Evolutionary conservation across 2,888 invertebrate species (phyloP).

Genomic region (Pediacus dermestoides): DNA sequence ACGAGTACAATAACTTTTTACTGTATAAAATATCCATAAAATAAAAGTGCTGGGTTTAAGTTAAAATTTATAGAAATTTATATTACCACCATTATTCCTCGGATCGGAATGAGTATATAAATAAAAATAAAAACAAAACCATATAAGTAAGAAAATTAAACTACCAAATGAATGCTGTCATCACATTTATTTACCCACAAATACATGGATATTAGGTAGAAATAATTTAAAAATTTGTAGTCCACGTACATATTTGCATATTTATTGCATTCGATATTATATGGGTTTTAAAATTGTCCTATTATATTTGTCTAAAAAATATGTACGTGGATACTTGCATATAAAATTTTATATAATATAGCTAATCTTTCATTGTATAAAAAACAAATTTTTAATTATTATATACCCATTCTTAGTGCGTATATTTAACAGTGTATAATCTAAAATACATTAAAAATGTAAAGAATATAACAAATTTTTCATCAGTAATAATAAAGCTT

Average conservation of each 20-base stretch:
- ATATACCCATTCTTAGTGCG: constrained; percentile 35
- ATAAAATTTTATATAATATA: constrained; percentile 25
- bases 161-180: constrained; percentile 29
- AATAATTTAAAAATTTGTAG: constrained; percentile 35
- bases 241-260: constrained; percentile 25
- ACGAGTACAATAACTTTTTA: no score
- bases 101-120: no score
- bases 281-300: constrained; percentile 15
- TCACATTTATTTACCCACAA: constrained; percentile 44
- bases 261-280: constrained; percentile 36
- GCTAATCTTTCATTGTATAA: constrained; percentile 36
- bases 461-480: constrained; percentile 27
- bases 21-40: no score
- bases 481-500: constrained; percentile 15
- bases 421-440: constrained; percentile 41
- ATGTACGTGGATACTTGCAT: constrained; percentile 26
- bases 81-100: no score
- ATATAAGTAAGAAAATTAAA: no score
- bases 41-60: no score
- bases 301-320: constrained; percentile 19
- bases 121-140: no score
- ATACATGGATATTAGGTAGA: constrained; percentile 41
- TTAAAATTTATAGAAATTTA: no score
- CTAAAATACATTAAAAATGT: constrained; percentile 34
- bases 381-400: constrained; percentile 19